Evolutionary conservation across 2,888 invertebrate species (phyloP).

Genomic region (Cancer borealis): DNA sequence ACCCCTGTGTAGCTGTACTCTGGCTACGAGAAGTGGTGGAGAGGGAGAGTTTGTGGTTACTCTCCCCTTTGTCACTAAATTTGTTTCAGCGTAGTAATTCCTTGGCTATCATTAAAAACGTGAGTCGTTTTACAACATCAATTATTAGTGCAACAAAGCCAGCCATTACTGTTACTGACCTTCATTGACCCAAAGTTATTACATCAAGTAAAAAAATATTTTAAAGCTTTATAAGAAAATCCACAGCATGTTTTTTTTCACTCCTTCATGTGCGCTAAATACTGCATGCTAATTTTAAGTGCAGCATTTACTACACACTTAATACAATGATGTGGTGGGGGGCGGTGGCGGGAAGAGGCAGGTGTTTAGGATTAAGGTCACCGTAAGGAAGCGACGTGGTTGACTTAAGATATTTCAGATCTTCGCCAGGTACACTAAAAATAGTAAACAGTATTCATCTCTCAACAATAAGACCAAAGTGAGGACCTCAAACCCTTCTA

Average conservation of each 20-base stretch:
- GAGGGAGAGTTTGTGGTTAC: background rate
- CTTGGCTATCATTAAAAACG: background rate
- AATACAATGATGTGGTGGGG: background rate
- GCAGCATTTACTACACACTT: background rate
- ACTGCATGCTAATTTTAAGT: background rate
- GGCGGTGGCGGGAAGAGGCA: background rate
- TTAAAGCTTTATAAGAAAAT: background rate
- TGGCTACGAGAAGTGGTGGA: background rate
- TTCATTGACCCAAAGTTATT: background rate
- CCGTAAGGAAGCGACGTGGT: background rate
- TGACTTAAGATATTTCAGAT: background rate
- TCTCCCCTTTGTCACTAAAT: background rate
- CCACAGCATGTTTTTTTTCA: background rate
- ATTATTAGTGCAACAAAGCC: background rate
- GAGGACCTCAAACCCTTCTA: background rate
- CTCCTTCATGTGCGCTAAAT: background rate
- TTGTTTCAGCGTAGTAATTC: background rate
- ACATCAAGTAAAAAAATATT: background rate
- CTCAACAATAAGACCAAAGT: background rate
- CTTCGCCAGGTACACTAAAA: background rate
- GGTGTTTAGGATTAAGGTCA: background rate
- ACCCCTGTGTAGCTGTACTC: conserved; percentile 1
- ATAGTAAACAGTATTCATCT: background rate
- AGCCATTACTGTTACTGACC: background rate
- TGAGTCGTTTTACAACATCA: background rate